Percentiles rank a stretch among this genome's conserved stretches.
These are phyloP conservation scores for Cephalopholis sonnerati DNA, from an alignment of 2,113 vertebrate species.

Conservation along the genomic window DNA sequence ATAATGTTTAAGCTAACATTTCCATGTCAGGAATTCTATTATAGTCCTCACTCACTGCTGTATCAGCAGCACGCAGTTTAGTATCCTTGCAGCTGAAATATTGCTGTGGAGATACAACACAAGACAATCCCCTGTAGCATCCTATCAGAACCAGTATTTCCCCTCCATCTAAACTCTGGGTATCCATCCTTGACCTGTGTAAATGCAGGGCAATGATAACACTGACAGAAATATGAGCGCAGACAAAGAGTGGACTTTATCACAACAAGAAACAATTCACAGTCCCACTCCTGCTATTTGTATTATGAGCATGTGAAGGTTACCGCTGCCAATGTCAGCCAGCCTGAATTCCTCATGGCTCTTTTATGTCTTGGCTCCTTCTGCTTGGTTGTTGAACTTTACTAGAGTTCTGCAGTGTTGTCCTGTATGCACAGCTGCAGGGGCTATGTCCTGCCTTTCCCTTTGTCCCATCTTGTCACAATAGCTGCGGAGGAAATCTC, in stretches of 20 bases:
- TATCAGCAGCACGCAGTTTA: background rate
- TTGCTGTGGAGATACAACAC: background rate
- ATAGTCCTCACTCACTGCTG: background rate
- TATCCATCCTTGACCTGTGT: conserved; percentile 22
- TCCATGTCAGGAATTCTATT: background rate
- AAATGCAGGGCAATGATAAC: conserved; percentile 31
- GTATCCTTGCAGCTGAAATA: background rate
- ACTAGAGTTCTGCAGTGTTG: conserved; percentile 70
- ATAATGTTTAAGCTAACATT: background rate
- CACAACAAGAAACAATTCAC: conserved; percentile 27
- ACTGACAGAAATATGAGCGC: background rate
- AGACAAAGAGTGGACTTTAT: conserved; percentile 36
- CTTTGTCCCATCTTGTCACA: conserved; percentile 77
- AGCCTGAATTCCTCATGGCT: conserved; percentile 44
- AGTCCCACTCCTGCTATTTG: conserved; percentile 5
- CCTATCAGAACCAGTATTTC: conserved; percentile 9
- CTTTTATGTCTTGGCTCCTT: conserved; percentile 60
- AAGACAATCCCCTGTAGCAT: background rate
- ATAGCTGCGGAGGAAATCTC: conserved; percentile 61
- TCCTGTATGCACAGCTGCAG: conserved; percentile 85
- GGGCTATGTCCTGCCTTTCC: conserved; percentile 57
- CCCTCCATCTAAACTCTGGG: conserved; percentile 11
- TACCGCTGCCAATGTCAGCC: conserved; percentile 29
- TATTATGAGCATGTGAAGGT: background rate
- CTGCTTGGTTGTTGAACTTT: conserved; percentile 74